A percentile compares a stretch with the other conserved stretches of the same genome.
These are phyloP conservation scores for Oscheius sp. DNA, from an alignment of 2,888 invertebrate species.

Conservation along the genomic window DNA sequence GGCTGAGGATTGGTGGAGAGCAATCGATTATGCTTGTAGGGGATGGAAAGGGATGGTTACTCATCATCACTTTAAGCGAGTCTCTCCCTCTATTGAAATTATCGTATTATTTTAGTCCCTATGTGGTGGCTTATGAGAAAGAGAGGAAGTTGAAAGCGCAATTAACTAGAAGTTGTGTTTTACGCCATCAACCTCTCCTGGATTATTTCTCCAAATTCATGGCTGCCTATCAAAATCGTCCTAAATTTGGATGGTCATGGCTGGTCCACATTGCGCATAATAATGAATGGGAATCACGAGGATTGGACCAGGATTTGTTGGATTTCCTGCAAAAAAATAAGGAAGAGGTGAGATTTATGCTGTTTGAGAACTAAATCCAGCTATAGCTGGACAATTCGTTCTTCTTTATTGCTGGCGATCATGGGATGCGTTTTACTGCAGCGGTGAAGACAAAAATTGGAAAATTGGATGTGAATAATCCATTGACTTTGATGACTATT, in stretches of 20 bases:
- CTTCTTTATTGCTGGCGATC: conserved; percentile 3
- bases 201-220: conserved; percentile 3
- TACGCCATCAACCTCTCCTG: background rate
- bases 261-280: conserved; percentile 2
- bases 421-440: conserved; percentile 8
- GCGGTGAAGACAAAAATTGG: conserved; percentile 14
- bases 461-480: conserved; percentile 9
- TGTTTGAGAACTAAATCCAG: background rate
- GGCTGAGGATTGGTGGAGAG: conserved; percentile 9
- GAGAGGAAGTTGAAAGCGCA: background rate
- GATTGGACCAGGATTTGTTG: background rate
- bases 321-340: background rate
- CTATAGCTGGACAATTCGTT: too few relatives aligned
- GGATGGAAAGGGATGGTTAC: background rate
- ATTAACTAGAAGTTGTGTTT: background rate
- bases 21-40: background rate
- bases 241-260: background rate
- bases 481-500: conserved; percentile 1
- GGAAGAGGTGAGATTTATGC: conserved; percentile 4
- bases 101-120: background rate
- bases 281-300: conserved; percentile 9
- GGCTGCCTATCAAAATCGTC: background rate
- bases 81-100: background rate
- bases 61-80: background rate
- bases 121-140: background rate